Evolutionary conservation across 2,888 invertebrate genomes (phyloP).

Genomic region (Diarsia rubi): DNA sequence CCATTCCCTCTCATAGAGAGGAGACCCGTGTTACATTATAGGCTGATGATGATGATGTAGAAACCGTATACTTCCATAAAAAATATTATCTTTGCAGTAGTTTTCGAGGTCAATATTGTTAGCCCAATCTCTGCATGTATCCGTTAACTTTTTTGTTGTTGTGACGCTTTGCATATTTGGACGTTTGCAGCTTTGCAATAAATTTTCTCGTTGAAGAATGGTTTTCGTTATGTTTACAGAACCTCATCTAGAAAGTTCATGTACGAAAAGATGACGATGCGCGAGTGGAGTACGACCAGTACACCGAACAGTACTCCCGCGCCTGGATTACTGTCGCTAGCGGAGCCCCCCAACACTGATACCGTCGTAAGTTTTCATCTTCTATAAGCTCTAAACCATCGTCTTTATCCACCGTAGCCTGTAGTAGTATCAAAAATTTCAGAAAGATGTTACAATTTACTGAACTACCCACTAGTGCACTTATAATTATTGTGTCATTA

Average conservation of each 20-base stretch:
- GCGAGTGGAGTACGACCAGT: constrained; percentile 86
- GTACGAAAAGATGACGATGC: constrained; percentile 90
- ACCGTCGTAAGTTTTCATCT: constrained; percentile 77
- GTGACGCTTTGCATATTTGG: constrained; percentile 1
- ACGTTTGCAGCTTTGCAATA: constrained; percentile 27
- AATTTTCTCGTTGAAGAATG: constrained; percentile 48
- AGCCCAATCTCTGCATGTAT: neutral
- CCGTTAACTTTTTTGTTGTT: neutral
- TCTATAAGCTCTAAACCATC: neutral
- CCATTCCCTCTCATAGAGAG: too few relatives aligned
- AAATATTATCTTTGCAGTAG: neutral
- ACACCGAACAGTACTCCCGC: constrained; percentile 82
- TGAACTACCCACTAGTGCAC: too few relatives aligned
- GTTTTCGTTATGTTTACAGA: constrained; percentile 73
- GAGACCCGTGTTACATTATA: too few relatives aligned
- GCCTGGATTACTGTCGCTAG: constrained; percentile 87
- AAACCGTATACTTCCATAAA: neutral
- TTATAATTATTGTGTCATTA: too few relatives aligned
- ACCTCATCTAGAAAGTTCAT: constrained; percentile 90
- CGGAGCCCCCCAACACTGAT: constrained; percentile 81
- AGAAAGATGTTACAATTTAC: neutral
- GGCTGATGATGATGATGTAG: neutral
- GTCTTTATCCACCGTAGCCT: neutral
- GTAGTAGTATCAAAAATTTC: neutral
- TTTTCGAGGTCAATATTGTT: neutral